Evolutionary conservation across 53 echinoderm and acorn worm species (phyloP).

Genomic region (Crossaster papposus): DNA sequence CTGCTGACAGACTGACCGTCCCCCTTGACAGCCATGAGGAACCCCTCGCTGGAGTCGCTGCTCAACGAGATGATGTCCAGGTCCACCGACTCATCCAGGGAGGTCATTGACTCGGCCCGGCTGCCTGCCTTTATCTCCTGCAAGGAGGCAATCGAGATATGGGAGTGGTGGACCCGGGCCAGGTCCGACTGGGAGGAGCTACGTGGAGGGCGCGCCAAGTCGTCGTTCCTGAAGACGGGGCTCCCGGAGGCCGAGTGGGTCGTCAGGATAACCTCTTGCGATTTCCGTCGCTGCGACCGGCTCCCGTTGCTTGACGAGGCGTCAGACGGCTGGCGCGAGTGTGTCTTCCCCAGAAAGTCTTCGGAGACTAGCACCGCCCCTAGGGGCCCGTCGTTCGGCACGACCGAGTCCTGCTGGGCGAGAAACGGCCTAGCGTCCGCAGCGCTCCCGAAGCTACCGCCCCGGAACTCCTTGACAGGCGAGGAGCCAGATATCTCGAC

Average conservation of each 20-base stretch:
- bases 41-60: conserved; percentile 96
- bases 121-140: conserved; percentile 23
- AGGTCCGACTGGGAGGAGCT: conserved; percentile 61
- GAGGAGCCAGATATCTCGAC: conserved; percentile 38
- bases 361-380: conserved; percentile 66
- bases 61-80: conserved; percentile 85
- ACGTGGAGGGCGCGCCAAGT: conserved; percentile 20
- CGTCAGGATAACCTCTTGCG: conserved; percentile 31
- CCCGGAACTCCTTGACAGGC: not conserved
- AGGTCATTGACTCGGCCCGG: conserved; percentile 19
- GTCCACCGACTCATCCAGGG: conserved; percentile 77
- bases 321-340: conserved; percentile 15
- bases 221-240: conserved; percentile 20
- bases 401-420: not conserved
- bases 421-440: not conserved
- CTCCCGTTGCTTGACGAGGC: not conserved
- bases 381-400: conserved; percentile 35
- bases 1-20: conserved; percentile 45
- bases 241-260: conserved; percentile 47
- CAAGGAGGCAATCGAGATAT: conserved; percentile 31
- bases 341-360: conserved; percentile 22
- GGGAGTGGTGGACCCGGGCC: conserved; percentile 14
- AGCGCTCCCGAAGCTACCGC: not conserved
- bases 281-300: conserved; percentile 37
- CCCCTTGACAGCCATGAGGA: conserved; percentile 35